Evolutionary conservation across 2,113 vertebrate genomes (phyloP).

Genomic region (Pleuronectes platessa): DNA sequence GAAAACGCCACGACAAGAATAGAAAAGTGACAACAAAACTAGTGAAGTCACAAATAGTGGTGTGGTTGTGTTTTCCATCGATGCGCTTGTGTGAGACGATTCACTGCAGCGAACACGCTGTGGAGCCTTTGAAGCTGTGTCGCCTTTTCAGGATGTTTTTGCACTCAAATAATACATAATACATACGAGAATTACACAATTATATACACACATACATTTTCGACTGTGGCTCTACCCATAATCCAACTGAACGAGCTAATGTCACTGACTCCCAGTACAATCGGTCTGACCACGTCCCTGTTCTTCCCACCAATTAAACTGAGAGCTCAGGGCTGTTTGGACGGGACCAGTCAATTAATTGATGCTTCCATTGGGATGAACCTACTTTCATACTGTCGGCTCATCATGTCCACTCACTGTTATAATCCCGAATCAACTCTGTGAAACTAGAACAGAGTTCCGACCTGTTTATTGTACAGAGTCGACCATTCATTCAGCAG

Average conservation of each 20-base stretch:
- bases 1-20: too few species aligned
- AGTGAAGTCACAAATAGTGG: too few species aligned
- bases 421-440: not conserved
- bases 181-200: too few species aligned
- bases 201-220: too few species aligned
- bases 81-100: too few species aligned
- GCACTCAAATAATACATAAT: too few species aligned
- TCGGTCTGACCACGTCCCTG: not conserved
- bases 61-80: too few species aligned
- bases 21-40: too few species aligned
- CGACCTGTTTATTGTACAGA: not conserved
- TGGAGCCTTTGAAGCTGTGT: too few species aligned
- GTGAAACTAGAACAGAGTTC: not conserved
- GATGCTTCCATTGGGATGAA: conserved; percentile 54
- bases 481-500: not conserved
- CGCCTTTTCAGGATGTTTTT: too few species aligned
- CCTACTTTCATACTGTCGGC: conserved; percentile 50
- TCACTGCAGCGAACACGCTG: too few species aligned
- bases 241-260: not conserved
- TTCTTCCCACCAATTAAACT: conserved; percentile 44
- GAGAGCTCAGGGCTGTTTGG: conserved; percentile 56
- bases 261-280: not conserved
- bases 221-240: not conserved
- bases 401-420: conserved; percentile 36
- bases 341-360: conserved; percentile 48